Conservation (phyloP, 1,140 invertebrate species). For the Theocolax elegans region DNA sequence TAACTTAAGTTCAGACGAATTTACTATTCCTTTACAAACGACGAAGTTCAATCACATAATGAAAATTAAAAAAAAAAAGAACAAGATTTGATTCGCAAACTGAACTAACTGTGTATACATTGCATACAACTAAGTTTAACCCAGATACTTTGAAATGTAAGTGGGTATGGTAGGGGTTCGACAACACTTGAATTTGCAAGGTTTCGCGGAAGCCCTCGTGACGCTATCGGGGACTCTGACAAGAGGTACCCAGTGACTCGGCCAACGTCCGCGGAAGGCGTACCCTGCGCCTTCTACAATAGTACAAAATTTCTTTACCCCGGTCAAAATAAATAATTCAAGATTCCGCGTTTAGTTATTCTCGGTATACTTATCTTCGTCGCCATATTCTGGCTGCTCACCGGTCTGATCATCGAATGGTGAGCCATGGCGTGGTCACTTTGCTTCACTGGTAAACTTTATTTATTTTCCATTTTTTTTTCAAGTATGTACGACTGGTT, state of each 20-base stretch:
- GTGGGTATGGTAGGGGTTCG: slow-evolving; percentile 48
- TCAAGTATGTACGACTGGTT: too few relatives aligned
- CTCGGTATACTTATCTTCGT: slow-evolving; percentile 15
- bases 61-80: too few relatives aligned
- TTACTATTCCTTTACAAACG: too few relatives aligned
- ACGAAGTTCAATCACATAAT: too few relatives aligned
- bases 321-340: too few relatives aligned
- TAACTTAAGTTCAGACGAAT: too few relatives aligned
- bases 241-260: background rate
- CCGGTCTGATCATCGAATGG: slow-evolving; percentile 9
- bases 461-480: background rate
- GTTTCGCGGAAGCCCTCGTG: slow-evolving; percentile 61
- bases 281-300: background rate
- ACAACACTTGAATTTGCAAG: slow-evolving; percentile 59
- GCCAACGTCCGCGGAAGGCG: background rate
- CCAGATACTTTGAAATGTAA: slow-evolving; percentile 25
- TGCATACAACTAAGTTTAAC: slow-evolving; percentile 29
- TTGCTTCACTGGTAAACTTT: background rate
- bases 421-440: background rate
- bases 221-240: background rate
- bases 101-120: too few relatives aligned
- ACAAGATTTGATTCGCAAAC: too few relatives aligned
- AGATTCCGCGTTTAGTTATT: slow-evolving; percentile 12
- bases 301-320: too few relatives aligned
- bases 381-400: slow-evolving; percentile 19